Evolutionary conservation across 2,888 invertebrate genomes (phyloP), one percentile per base, ranked within the genome.

Genomic region (Saturnia japonica): DNA sequence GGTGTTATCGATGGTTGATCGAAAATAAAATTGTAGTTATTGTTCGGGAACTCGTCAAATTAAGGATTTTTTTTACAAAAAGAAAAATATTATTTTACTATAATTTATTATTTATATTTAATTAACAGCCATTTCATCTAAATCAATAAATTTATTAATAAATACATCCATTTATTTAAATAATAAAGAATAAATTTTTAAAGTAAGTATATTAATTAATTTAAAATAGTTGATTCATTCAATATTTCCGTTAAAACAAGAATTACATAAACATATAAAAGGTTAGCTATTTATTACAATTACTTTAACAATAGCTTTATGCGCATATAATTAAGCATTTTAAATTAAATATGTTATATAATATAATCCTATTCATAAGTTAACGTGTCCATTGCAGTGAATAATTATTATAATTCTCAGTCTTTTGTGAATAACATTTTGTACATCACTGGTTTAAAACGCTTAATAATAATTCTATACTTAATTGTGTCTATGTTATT

Each of bases 361-460:
- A 54, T 22, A 11, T n/a, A 1, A 47, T 47, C 19, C 0, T n/a
- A 51, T 19, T 16, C 16, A n/a, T 51, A 51, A 22, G 19, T 51
- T 6, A 7, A 51, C 4, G 4, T 16, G 45, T 47, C n/a, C n/a
- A 25, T 25, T 25, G 14, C 25, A 22, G 25, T 11, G 25, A 12
- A 25, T 57, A 25, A 14, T 57, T 64, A 40, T 40, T 19, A 40
- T 4, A n/a, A n/a, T n/a, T n/a, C n/a, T n/a, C n/a, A n/a, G n/a
- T n/a, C n/a, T n/a, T n/a, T n/a, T n/a, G n/a, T n/a, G n/a, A n/a
- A n/a, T n/a, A 64, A 19, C 40, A 34, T n/a, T 40, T 64, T 64
- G 64, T 64, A 40, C 64, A 8, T 40, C 40, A 64, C n/a, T 64
- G 40, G 64, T 40, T n/a, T 64, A 64, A n/a, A 64, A 64, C 64